phyloP scores from a whole-genome alignment of 2,113 vertebrate species.

The Pangasianodon hypophthalmus region DNA sequence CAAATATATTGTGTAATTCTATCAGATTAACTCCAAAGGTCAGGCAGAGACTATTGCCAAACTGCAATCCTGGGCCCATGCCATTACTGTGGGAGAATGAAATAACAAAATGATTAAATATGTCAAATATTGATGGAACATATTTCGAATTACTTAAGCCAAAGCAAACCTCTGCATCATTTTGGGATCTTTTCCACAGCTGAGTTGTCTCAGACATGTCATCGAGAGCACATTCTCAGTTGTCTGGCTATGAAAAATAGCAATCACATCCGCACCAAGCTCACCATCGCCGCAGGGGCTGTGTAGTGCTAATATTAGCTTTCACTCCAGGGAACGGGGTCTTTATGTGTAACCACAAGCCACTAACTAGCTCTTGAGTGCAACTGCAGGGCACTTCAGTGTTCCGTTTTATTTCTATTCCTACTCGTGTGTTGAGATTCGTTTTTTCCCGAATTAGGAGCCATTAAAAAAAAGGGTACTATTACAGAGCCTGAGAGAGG shows the following conservation, averaged over 20 bases:
- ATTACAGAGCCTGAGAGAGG: constrained; percentile 32
- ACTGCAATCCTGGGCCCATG: constrained; percentile 32
- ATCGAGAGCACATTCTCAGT: background rate
- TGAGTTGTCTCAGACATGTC: constrained; percentile 1
- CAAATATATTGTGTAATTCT: constrained; percentile 16
- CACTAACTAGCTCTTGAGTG: constrained; percentile 37
- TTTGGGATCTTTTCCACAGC: constrained; percentile 30
- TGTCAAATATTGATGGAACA: constrained; percentile 53
- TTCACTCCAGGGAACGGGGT: constrained; percentile 18
- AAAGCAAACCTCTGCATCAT: constrained; percentile 47
- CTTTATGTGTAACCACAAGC: constrained; percentile 34
- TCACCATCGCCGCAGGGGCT: background rate
- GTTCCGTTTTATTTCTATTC: constrained; percentile 26
- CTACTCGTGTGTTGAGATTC: constrained; percentile 18
- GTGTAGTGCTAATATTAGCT: constrained; percentile 38
- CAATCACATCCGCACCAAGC: background rate
- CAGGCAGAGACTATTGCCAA: constrained; percentile 13
- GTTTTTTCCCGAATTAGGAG: constrained; percentile 35
- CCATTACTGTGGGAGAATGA: constrained; percentile 37
- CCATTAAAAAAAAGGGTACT: constrained; percentile 5
- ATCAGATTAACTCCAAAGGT: constrained; percentile 34
- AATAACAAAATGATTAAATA: constrained; percentile 40
- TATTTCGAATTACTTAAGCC: constrained; percentile 31
- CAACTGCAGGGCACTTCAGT: constrained; percentile 7
- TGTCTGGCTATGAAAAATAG: constrained; percentile 4